Base-by-base conservation (phyloP, 1,140 invertebrate genomes). In the Euglossa dilemma region DNA sequence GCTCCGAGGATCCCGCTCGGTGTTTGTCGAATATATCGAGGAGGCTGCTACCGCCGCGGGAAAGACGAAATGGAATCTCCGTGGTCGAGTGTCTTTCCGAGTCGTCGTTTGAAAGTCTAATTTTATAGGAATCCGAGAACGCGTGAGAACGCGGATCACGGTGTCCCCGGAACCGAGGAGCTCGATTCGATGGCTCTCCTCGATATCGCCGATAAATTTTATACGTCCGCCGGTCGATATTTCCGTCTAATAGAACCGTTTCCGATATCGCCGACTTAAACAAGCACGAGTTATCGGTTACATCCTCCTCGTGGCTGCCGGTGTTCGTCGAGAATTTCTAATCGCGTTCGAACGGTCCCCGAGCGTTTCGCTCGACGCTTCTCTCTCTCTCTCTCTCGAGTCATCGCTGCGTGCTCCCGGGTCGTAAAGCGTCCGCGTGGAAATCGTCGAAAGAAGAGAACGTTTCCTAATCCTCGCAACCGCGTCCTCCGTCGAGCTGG, bases 21-120 rank as follows among this genome's bases (percentile, higher is more conserved):
- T 63, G 73, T 75, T 28, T 45, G 59, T 36, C 14, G 6, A 20
- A 16, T 9, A n/a, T 14, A 45, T 50, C 36, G 61, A 25, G 23
- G 28, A 43, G 9, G 23, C 8, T 14, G 36, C 36, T 36, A 36
- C 0, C 36, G 61, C 25, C 61, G 4, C 28, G 36, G 50, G 45
- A 9, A 50, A 45, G 45, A 75, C 47, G 52, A 57, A 69, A 56
- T 9, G 36, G n/a, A 56, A 70, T 47, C 14, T n/a, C 36, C 16
- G 36, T 23, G 50, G 47, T 47, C 69, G 69, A 14, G 52, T n/a
- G 69, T 72, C 25, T 71, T 69, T n/a, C 70, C 14, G 18, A 25
- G 75, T 73, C 43, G 57, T 80, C 73, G 73, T 83, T 83, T 83
- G 81, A 83, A 83, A 78, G 56, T 77, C 80, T 76, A 82, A 82